A percentile compares a stretch with the other conserved stretches of the same genome.
phyloP scores from a whole-genome alignment of 1,140 invertebrate genomes.

The Pseudomyrmex pallidus region DNA sequence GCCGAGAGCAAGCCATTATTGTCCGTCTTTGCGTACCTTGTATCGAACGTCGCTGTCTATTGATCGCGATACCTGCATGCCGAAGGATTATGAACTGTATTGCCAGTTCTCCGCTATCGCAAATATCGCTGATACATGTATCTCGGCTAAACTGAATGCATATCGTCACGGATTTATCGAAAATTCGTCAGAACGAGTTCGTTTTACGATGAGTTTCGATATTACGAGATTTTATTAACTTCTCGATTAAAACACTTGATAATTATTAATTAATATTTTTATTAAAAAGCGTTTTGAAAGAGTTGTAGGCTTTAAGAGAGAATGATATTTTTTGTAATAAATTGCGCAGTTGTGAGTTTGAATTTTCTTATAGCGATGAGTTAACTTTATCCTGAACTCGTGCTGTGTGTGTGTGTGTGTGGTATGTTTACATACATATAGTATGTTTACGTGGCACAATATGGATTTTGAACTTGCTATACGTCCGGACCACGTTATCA shows the following conservation, averaged over 20 bases:
- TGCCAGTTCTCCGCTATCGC: neutral
- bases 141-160: neutral
- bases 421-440: too few relatives aligned
- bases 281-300: too few relatives aligned
- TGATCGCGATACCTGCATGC: slow-evolving; percentile 55
- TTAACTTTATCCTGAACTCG: too few relatives aligned
- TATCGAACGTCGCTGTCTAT: slow-evolving; percentile 32
- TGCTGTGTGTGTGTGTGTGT: too few relatives aligned
- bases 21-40: slow-evolving; percentile 36
- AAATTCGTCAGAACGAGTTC: neutral
- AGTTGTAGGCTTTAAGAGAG: too few relatives aligned
- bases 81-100: slow-evolving; percentile 45
- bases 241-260: too few relatives aligned
- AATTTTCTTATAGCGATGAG: too few relatives aligned
- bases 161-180: neutral
- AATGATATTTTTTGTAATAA: too few relatives aligned
- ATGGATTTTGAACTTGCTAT: slow-evolving; percentile 16
- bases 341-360: too few relatives aligned
- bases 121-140: slow-evolving; percentile 2
- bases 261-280: too few relatives aligned
- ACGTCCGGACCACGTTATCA: neutral
- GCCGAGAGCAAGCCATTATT: slow-evolving; percentile 36
- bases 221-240: too few relatives aligned
- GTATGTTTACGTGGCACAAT: neutral
- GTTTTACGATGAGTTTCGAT: neutral